phyloP scores from a whole-genome alignment of 1,140 invertebrate species.

The Drosophila lowei region DNA sequence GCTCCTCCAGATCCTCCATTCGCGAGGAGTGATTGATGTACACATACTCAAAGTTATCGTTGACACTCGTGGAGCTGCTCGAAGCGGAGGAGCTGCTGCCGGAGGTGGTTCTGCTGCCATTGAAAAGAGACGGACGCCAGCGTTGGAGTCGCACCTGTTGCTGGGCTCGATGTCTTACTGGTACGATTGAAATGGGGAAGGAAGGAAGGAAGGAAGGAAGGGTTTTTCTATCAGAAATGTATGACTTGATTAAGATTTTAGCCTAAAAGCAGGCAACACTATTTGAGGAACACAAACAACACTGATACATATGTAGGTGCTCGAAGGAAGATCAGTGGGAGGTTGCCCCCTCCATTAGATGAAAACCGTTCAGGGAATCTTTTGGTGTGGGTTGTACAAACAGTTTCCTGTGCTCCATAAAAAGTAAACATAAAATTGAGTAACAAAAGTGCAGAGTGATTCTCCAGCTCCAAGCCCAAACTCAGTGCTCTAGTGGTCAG shows the following conservation, averaged over 20 bases:
- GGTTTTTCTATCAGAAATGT: not conserved
- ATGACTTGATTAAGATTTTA: not conserved
- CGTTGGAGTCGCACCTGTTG: conserved; percentile 52
- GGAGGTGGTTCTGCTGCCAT: not conserved
- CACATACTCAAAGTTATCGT: conserved; percentile 47
- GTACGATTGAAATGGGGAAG: not conserved
- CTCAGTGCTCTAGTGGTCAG: too few relatives aligned
- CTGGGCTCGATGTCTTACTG: conserved; percentile 51
- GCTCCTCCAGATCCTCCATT: conserved; percentile 48
- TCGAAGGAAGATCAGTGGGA: too few relatives aligned
- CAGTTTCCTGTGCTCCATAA: too few relatives aligned
- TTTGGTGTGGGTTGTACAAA: too few relatives aligned
- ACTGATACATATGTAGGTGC: too few relatives aligned
- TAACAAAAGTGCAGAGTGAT: too few relatives aligned
- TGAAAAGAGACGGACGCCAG: conserved; percentile 22
- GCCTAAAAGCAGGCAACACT: not conserved
- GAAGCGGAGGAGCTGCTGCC: not conserved
- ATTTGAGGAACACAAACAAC: too few relatives aligned
- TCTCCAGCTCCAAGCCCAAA: too few relatives aligned
- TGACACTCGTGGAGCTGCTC: conserved; percentile 10
- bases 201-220: not conserved
- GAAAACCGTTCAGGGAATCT: too few relatives aligned
- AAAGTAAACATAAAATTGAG: too few relatives aligned
- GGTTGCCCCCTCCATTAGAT: too few relatives aligned
- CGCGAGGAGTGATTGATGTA: conserved; percentile 47